Base-by-base conservation (phyloP, 2,797 vertebrate species). In the Huso huso region DNA sequence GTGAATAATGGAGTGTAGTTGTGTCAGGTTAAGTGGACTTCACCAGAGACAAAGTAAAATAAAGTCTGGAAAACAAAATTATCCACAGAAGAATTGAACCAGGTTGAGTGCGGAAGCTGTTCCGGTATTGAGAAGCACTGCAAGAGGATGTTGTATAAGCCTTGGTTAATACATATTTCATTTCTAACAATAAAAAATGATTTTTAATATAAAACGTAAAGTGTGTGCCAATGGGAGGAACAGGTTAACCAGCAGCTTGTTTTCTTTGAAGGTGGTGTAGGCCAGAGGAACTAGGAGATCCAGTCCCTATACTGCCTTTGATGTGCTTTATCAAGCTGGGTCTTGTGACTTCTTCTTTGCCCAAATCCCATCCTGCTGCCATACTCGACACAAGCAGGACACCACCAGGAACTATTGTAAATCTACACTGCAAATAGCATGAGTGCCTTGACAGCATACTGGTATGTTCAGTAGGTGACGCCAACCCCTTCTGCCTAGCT, bases 361-460 rank as follows among this genome's bases (percentile, higher is more conserved):
- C 55, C 62, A 51, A 18, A 18, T n/a, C 50, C n/a, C 57, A 48
- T 63, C 61, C n/a, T 55, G 13, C 50, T 10, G 13, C 57, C 55
- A 62, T 8, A 49, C 52, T 13, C 15, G 48, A 55, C 49, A 61
- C 23, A 53, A 13, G 15, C 15, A 65, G 63, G 59, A 49, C 51
- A 8, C 53, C 10, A 18, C 48, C 0, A 6, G 57, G 51, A 18
- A 51, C 10, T 6, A 48, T 51, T 37, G 23, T 4, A 37, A 37
- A 37, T 4, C 23, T 37, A 37, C 23, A 60, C 48, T 61, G 15
- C 50, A 18, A 53, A 66, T 10, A 53, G 59, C 64, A 60, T 62
- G 63, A 69, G 68, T 66, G 68, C 68, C 68, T 69, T 69, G 51
- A 3, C 64, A 23, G 65, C 50, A 70, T 50, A 70, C n/a, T 61